Evolutionary conservation across 1,140 invertebrate genomes (phyloP).

Genomic region (Acromyrmex heyeri): DNA sequence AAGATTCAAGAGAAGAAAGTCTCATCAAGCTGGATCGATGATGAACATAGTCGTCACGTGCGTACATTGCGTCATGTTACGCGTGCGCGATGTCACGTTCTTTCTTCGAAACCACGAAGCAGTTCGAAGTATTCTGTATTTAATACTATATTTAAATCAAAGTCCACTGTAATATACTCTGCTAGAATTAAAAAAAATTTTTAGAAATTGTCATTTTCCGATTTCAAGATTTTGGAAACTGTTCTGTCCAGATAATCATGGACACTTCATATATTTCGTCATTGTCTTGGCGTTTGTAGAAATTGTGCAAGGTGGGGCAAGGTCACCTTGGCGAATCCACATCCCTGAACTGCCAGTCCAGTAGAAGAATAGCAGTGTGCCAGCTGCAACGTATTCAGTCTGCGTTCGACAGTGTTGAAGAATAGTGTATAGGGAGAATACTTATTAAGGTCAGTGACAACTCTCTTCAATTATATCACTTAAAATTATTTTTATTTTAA

Average conservation of each 20-base stretch:
- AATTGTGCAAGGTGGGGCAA: constrained; percentile 81
- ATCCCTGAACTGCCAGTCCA: constrained; percentile 77
- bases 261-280: neutral
- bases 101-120: constrained; percentile 30
- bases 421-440: neutral
- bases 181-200: neutral
- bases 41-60: neutral
- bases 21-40: constrained; percentile 58
- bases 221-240: neutral
- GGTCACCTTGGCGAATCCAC: constrained; percentile 82
- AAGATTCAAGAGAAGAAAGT: neutral
- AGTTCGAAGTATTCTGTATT: neutral
- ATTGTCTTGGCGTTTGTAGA: constrained; percentile 67
- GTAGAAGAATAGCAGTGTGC: constrained; percentile 35
- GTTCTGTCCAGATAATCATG: neutral
- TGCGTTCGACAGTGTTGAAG: constrained; percentile 28
- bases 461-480: neutral
- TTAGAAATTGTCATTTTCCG: neutral
- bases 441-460: constrained; percentile 39
- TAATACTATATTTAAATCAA: constrained; percentile 4
- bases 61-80: constrained; percentile 70
- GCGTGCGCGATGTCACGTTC: constrained; percentile 55
- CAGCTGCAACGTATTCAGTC: constrained; percentile 15
- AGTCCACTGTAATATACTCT: neutral
- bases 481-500: constrained; percentile 5